Base-by-base conservation (phyloP, 2,797 vertebrate species). In the Gymnothorax reevesii region DNA sequence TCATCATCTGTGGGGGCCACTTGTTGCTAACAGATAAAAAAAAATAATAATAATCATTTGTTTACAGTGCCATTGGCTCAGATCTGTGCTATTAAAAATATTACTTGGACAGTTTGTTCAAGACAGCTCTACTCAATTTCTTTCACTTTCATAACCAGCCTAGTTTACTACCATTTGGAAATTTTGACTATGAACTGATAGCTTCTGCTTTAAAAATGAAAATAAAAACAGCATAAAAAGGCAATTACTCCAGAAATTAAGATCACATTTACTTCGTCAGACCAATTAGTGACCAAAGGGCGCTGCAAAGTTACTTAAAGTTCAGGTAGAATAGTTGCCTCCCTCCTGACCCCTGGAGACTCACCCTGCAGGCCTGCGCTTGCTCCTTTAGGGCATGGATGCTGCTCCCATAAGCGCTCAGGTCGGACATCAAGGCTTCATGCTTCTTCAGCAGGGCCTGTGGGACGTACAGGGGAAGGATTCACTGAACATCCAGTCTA, bases 371-470 rank as follows among this genome's bases (percentile, higher is more conserved):
- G 7, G 97, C 95, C 92, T 98, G 97, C 8, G 98, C 98, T 92
- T 99, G 97, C 87, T 99, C 98, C 89, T 98, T 97, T 86, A 99
- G 90, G 0, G 95, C 90, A 80, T 98, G 97, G 87, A 99, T 99
- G 95, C 98, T 99, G 93, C 98, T 99, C 92, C 99, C 98, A 0
- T 99, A 99, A 64, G 99, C 99, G 0, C 96, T 98, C 88, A 99
- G 96, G 92, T 99, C 99, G 0, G 99, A 99, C 98, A 98, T 98
- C 93, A 99, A 92, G 71, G 99, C 99, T 92, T 99, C 99, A 0
- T 99, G 99, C 90, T 99, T 99, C 96, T 99, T 99, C 88, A 99
- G 95, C 82, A 99, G 95, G 91, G 99, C 99, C 99, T 99, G 94
- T 12, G 7, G 80, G 89, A 66, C 59, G 59, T 92, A 90, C 52